Conservation (phyloP, 2,888 invertebrate species). For the Anthoptus insignis region DNA sequence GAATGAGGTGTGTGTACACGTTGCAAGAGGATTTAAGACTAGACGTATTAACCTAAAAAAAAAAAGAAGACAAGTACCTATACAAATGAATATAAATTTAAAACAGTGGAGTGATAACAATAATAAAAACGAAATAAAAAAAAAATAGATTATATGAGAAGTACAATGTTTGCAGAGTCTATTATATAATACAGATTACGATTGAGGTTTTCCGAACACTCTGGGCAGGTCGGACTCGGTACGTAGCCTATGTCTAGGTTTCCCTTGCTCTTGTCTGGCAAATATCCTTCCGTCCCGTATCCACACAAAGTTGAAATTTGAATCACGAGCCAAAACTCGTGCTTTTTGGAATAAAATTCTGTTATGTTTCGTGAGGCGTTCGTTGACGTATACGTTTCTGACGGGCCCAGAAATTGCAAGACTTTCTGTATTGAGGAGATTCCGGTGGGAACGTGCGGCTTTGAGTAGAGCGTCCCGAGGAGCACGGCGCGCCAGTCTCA, state of each 20-base stretch:
- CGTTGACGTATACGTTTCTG: background rate
- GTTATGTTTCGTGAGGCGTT: background rate
- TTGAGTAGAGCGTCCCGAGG: background rate
- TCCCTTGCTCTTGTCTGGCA: slow-evolving; percentile 4
- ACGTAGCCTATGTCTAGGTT: background rate
- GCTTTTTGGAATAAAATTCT: background rate
- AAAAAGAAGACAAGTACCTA: background rate
- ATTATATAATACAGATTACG: no score
- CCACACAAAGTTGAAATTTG: background rate
- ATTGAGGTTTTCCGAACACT: background rate
- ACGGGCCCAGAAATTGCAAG: background rate
- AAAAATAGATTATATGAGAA: no score
- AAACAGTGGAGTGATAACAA: background rate
- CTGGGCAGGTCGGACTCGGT: slow-evolving; percentile 1
- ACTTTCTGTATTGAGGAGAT: background rate
- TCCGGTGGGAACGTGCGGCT: background rate
- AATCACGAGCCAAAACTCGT: background rate
- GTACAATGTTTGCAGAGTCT: background rate
- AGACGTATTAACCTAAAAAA: no score
- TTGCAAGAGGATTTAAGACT: background rate
- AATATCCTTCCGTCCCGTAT: background rate
- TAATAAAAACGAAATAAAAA: background rate
- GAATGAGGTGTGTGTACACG: background rate
- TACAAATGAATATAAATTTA: background rate
- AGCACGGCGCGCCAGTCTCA: background rate